Conservation (phyloP, 2,113 vertebrate species). For the Condylura cristata region DNA sequence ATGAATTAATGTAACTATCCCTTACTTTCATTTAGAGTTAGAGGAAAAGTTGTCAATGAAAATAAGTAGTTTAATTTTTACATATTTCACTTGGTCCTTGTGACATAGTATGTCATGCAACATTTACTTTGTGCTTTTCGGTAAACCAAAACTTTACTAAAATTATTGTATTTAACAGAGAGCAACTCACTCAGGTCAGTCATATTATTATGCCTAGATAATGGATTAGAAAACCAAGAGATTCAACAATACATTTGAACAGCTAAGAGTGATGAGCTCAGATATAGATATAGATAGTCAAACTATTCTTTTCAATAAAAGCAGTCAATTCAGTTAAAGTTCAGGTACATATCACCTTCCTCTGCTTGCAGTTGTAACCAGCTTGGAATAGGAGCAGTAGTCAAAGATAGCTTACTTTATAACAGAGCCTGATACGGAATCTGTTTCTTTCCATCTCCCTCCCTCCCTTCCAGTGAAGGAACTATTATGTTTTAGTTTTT, state of each 20-base stretch:
- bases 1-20: constrained; percentile 3
- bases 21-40: not conserved
- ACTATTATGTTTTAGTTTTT: too few species aligned
- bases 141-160: not conserved
- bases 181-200: not conserved
- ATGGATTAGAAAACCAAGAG: not conserved
- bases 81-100: not conserved
- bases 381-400: not conserved
- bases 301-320: not conserved
- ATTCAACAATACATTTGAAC: not conserved
- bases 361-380: not conserved
- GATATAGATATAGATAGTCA: not conserved
- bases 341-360: not conserved
- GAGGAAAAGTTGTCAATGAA: not conserved
- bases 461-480: not conserved
- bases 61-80: not conserved
- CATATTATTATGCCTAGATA: not conserved
- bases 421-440: not conserved
- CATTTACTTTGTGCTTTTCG: not conserved
- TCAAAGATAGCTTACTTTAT: not conserved
- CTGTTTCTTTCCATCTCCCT: not conserved
- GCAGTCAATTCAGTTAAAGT: not conserved
- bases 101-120: not conserved
- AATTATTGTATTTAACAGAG: not conserved
- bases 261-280: not conserved